A percentile compares a stretch with the other conserved stretches of the same genome.
Conservation (phyloP, 2,797 vertebrate genomes). For the Chrysocyon brachyurus region DNA sequence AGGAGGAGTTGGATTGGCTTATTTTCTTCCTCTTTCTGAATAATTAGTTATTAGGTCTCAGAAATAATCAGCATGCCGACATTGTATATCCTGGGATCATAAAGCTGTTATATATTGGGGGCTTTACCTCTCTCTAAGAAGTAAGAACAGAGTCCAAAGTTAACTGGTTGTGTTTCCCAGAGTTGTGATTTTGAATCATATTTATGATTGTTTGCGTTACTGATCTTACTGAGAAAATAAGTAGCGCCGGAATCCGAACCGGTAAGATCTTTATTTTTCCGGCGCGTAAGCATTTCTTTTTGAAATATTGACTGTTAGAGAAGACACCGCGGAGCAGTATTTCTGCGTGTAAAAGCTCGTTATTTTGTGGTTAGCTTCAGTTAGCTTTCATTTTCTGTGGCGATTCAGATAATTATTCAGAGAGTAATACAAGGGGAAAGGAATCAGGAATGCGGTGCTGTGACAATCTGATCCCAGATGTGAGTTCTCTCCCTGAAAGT, state of each 20-base stretch:
- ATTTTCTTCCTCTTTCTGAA: slow-evolving; percentile 57
- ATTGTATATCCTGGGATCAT: background rate
- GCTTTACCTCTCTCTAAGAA: background rate
- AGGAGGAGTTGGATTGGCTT: slow-evolving; percentile 44
- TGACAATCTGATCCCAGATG: slow-evolving; percentile 82
- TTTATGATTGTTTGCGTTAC: slow-evolving; percentile 19
- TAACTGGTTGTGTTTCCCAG: slow-evolving; percentile 36
- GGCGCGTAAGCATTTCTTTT: slow-evolving; percentile 64
- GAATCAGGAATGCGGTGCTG: slow-evolving; percentile 59
- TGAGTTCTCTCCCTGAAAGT: slow-evolving; percentile 73
- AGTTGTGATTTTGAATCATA: slow-evolving; percentile 13
- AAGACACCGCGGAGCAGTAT: background rate
- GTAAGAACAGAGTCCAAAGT: background rate
- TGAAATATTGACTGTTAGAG: slow-evolving; percentile 67
- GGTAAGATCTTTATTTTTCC: slow-evolving; percentile 65
- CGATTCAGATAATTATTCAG: slow-evolving; percentile 80
- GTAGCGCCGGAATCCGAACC: background rate
- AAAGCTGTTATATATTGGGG: background rate
- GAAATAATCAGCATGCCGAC: background rate
- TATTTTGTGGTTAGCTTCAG: slow-evolving; percentile 72
- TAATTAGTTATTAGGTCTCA: slow-evolving; percentile 46
- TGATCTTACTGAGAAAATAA: background rate
- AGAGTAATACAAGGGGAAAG: slow-evolving; percentile 67
- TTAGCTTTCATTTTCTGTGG: slow-evolving; percentile 80
- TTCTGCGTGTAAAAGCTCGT: slow-evolving; percentile 44